Conservation (phyloP, 2,888 invertebrate genomes). For the Lysandra bellargus region DNA sequence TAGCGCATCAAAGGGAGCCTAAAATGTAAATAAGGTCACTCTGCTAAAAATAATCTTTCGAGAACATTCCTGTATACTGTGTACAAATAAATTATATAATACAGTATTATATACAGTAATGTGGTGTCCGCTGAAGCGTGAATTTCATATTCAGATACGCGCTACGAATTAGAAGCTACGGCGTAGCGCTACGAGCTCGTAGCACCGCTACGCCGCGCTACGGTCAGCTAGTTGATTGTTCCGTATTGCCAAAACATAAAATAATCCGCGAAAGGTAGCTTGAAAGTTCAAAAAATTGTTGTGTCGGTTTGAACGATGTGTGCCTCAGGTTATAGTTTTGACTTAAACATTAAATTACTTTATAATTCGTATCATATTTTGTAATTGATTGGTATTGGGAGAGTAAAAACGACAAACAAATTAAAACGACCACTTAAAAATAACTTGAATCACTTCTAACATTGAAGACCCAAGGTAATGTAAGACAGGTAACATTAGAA, state of each 20-base stretch:
- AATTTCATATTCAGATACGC: background rate
- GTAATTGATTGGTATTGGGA: background rate
- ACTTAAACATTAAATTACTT: background rate
- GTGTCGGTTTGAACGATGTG: background rate
- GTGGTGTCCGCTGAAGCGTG: background rate
- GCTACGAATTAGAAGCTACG: conserved; percentile 8
- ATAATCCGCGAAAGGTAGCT: background rate
- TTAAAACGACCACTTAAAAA: background rate
- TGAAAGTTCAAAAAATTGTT: background rate
- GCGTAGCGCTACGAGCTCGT: background rate
- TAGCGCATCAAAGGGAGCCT: conserved; percentile 4
- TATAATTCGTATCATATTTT: background rate
- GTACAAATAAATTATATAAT: background rate
- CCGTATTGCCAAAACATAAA: background rate
- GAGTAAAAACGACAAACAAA: too few species aligned
- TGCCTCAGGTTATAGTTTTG: background rate
- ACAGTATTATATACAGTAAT: background rate
- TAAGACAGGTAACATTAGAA: background rate
- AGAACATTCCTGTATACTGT: background rate
- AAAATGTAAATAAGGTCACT: background rate
- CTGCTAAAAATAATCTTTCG: background rate
- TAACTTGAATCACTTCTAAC: background rate
- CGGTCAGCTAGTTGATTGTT: background rate
- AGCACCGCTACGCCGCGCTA: background rate
- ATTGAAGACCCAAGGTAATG: background rate